Percentiles rank a stretch among this genome's conserved stretches.
Evolutionary conservation across 2,888 invertebrate species (phyloP).

Genomic region (Horisme vitalbata): DNA sequence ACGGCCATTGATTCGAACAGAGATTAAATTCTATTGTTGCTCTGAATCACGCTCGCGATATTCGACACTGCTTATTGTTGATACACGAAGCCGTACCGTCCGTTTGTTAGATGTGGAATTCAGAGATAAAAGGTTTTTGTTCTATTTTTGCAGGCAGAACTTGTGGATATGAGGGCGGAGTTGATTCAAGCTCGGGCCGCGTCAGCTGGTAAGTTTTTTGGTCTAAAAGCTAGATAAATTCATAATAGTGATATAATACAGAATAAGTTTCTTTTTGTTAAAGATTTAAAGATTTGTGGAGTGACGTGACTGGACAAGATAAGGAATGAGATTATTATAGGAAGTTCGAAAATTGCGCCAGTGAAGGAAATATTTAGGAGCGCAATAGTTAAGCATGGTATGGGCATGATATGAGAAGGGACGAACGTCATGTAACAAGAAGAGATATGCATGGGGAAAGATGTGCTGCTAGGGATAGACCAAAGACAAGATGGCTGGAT

Average conservation of each 20-base stretch:
- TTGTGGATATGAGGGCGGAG: constrained; percentile 89
- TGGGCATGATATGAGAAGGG: no score
- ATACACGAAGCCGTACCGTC: constrained; percentile 51
- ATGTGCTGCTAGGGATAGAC: no score
- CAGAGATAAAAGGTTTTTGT: constrained; percentile 40
- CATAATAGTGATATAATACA: not conserved
- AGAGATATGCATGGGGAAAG: no score
- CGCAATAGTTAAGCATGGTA: no score
- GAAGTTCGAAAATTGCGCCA: no score
- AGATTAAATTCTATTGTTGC: constrained; percentile 66
- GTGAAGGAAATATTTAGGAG: no score
- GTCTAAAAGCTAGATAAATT: not conserved
- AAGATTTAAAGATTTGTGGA: no score
- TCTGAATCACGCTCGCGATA: constrained; percentile 55
- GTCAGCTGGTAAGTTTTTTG: constrained; percentile 54
- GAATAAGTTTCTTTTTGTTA: no score
- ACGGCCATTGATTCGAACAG: constrained; percentile 51
- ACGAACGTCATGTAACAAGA: no score
- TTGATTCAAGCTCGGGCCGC: constrained; percentile 86
- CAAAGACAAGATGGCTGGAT: no score
- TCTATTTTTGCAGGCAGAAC: constrained; percentile 86
- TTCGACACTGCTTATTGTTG: constrained; percentile 60
- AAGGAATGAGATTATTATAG: no score
- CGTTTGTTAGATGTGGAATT: constrained; percentile 43
- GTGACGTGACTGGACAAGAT: no score